Evolutionary conservation across 1,140 invertebrate species (phyloP).

Genomic region (Bombus balteatus): DNA sequence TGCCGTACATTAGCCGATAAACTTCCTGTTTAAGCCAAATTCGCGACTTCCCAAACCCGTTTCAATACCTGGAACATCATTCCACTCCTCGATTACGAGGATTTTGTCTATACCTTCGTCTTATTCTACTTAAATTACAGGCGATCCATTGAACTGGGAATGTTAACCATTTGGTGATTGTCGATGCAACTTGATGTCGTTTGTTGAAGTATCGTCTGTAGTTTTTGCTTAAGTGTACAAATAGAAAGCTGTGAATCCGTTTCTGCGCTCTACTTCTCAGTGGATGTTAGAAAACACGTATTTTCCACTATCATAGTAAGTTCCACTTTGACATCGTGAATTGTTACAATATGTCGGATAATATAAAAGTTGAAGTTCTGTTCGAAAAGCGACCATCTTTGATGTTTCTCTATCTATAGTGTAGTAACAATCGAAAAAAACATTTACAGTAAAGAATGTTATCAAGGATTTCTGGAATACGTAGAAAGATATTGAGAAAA

Average conservation of each 20-base stretch:
- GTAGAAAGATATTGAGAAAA: background rate
- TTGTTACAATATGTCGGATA: too few relatives aligned
- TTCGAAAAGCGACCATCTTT: too few relatives aligned
- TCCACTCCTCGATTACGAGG: too few relatives aligned
- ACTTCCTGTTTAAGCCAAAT: constrained; percentile 32
- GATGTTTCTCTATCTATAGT: background rate
- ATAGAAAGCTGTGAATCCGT: too few relatives aligned
- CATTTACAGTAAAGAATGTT: background rate
- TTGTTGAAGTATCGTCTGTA: too few relatives aligned
- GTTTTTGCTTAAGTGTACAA: too few relatives aligned
- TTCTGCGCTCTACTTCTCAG: too few relatives aligned
- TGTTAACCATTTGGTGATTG: background rate
- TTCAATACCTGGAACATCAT: background rate
- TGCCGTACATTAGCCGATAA: constrained; percentile 56
- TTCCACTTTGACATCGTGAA: too few relatives aligned
- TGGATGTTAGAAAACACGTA: too few relatives aligned
- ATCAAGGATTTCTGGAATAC: background rate
- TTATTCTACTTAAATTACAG: background rate
- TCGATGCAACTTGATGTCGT: too few relatives aligned
- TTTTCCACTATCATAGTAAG: too few relatives aligned
- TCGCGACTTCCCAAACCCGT: constrained; percentile 5
- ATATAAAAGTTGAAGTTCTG: too few relatives aligned
- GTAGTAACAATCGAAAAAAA: background rate
- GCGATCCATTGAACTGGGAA: background rate
- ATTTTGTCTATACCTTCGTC: background rate